These are phyloP conservation scores for Apistogramma diplotaenia DNA, from an alignment of 2,113 vertebrate species.

Conservation along the genomic window DNA sequence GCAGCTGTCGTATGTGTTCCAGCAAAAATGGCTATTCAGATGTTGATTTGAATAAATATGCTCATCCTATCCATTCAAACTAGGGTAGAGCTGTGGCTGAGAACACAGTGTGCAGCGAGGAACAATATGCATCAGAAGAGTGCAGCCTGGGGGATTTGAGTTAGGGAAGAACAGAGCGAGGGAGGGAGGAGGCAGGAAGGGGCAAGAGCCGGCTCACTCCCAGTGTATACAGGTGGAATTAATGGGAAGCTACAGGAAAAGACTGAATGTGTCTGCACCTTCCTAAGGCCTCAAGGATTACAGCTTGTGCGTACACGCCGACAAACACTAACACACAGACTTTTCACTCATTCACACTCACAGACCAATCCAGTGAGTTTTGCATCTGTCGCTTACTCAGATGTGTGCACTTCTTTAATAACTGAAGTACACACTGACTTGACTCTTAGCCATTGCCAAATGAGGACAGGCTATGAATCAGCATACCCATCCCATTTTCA, in stretches of 20 bases:
- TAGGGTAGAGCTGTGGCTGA: conserved; percentile 19
- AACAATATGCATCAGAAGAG: conserved; percentile 31
- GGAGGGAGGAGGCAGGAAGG: conserved; percentile 54
- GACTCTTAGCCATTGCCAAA: conserved; percentile 12
- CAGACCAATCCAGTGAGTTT: background rate
- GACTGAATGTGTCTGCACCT: conserved; percentile 56
- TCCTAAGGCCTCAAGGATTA: conserved; percentile 62
- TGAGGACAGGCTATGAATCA: conserved; percentile 23
- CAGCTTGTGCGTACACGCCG: conserved; percentile 26
- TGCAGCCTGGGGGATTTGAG: conserved; percentile 53
- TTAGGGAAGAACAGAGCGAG: conserved; percentile 36
- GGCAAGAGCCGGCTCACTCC: conserved; percentile 62
- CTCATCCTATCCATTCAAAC: conserved; percentile 47
- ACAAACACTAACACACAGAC: background rate
- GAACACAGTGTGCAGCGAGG: conserved; percentile 22
- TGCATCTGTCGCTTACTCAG: conserved; percentile 6
- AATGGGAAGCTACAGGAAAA: conserved; percentile 73
- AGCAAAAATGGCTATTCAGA: conserved; percentile 53
- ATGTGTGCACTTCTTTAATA: conserved; percentile 1
- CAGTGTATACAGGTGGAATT: conserved; percentile 75
- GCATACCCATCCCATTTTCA: conserved; percentile 9
- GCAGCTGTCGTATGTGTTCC: conserved; percentile 33
- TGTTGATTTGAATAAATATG: conserved; percentile 57
- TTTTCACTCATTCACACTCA: conserved; percentile 1
- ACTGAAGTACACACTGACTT: conserved; percentile 13